Percentiles rank a stretch among this genome's conserved stretches.
These are phyloP conservation scores for Patiria pectinifera DNA, from an alignment of 53 echinoderm and acorn worm species.

Conservation along the genomic window DNA sequence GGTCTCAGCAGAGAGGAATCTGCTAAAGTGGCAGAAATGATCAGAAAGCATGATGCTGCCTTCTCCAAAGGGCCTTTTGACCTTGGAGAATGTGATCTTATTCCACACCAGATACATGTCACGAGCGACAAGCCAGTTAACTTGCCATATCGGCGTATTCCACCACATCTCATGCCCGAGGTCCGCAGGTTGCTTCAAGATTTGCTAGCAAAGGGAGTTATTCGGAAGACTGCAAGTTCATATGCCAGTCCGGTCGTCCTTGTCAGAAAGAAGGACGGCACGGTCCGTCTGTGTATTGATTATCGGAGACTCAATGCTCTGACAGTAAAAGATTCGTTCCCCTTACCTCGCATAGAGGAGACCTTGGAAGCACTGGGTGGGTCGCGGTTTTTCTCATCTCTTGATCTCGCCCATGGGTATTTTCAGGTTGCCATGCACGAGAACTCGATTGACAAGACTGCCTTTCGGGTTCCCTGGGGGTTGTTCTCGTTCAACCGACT, in stretches of 20 bases:
- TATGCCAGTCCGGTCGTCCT: conserved; percentile 75
- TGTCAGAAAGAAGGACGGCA: conserved; percentile 61
- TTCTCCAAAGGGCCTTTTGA: conserved; percentile 61
- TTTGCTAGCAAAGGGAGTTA: conserved; percentile 53
- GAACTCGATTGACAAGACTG: conserved; percentile 61
- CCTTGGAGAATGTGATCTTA: conserved; percentile 55
- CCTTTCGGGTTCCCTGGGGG: conserved; percentile 77
- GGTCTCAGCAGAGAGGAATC: not conserved
- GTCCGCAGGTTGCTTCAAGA: conserved; percentile 63
- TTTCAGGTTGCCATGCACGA: conserved; percentile 71
- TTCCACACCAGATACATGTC: conserved; percentile 67
- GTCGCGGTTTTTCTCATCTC: conserved; percentile 63
- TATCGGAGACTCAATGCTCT: conserved; percentile 61
- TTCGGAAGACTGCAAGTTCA: conserved; percentile 56
- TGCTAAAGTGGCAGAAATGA: not conserved
- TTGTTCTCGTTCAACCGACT: conserved; percentile 63
- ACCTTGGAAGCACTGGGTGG: conserved; percentile 68
- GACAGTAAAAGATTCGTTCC: conserved; percentile 68
- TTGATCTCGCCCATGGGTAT: conserved; percentile 76
- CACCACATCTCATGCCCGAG: conserved; percentile 53
- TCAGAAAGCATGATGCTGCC: conserved; percentile 54
- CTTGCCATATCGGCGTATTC: conserved; percentile 59
- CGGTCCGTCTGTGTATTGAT: conserved; percentile 66
- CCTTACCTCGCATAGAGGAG: conserved; percentile 64
- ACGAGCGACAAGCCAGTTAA: conserved; percentile 34